Evolutionary conservation across 2,797 vertebrate species (phyloP).

Genomic region (Philypnodon macrostomus): DNA sequence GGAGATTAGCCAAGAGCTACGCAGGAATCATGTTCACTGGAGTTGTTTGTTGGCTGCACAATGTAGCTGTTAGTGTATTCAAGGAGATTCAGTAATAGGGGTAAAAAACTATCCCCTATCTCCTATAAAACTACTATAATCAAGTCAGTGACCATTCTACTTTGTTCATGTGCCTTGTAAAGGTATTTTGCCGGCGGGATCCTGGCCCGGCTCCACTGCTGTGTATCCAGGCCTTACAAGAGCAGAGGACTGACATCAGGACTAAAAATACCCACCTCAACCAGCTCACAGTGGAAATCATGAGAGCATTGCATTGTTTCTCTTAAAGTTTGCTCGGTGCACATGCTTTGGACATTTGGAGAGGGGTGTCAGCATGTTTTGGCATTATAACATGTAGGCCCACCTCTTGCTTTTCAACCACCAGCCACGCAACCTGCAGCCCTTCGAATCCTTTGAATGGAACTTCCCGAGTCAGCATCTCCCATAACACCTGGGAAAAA

Average conservation of each 20-base stretch:
- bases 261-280: slow-evolving; percentile 80
- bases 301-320: slow-evolving; percentile 74
- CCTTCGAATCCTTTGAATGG: slow-evolving; percentile 99
- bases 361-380: slow-evolving; percentile 8
- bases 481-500: slow-evolving; percentile 90
- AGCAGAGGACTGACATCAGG: slow-evolving; percentile 77
- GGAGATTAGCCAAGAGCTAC: slow-evolving; percentile 65
- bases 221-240: slow-evolving; percentile 77
- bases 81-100: slow-evolving; percentile 31
- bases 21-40: slow-evolving; percentile 67
- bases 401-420: slow-evolving; percentile 98
- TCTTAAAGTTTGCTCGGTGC: slow-evolving; percentile 40
- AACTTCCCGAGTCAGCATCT: slow-evolving; percentile 98
- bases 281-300: slow-evolving; percentile 74
- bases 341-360: slow-evolving; percentile 19
- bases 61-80: slow-evolving; percentile 14
- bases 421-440: slow-evolving; percentile 98
- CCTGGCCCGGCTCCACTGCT: slow-evolving; percentile 63
- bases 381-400: not conserved
- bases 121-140: slow-evolving; percentile 47
- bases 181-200: slow-evolving; percentile 48
- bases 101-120: slow-evolving; percentile 20
- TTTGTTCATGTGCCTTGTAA: slow-evolving; percentile 42
- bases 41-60: slow-evolving; percentile 50
- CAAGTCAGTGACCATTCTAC: slow-evolving; percentile 20